A percentile compares a stretch with the other conserved stretches of the same genome.
These are phyloP conservation scores for Cyprinella venusta DNA, from an alignment of 2,797 vertebrate species.

Conservation along the genomic window DNA sequence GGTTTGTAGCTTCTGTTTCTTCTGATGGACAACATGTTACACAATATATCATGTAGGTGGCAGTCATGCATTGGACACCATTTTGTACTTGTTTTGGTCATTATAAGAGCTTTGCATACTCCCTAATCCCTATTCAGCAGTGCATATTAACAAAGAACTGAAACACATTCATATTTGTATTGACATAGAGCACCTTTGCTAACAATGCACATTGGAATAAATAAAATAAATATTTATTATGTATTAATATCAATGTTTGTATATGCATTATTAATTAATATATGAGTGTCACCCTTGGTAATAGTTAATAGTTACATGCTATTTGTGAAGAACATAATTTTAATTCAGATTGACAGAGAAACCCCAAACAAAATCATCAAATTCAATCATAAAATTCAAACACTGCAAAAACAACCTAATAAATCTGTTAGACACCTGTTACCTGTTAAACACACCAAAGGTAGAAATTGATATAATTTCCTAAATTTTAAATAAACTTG, in stretches of 20 bases:
- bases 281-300: not conserved
- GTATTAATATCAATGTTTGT: not conserved
- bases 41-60: slow-evolving; percentile 20
- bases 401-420: not conserved
- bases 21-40: not conserved
- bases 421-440: not conserved
- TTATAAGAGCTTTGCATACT: not conserved
- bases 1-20: not conserved
- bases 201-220: not conserved
- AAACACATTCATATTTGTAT: not conserved
- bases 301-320: not conserved
- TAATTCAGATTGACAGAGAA: not conserved
- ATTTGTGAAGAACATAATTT: not conserved
- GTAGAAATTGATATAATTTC: not conserved
- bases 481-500: not conserved
- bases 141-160: not conserved
- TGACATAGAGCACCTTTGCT: not conserved
- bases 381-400: not conserved
- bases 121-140: not conserved
- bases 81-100: slow-evolving; percentile 1
- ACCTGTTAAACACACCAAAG: not conserved
- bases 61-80: slow-evolving; percentile 11
- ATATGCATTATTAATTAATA: too few relatives aligned
- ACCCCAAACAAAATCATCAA: not conserved
- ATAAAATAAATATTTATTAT: not conserved